These are phyloP conservation scores for Eptesicus fuscus DNA, from an alignment of 2,113 vertebrate species.

Conservation along the genomic window DNA sequence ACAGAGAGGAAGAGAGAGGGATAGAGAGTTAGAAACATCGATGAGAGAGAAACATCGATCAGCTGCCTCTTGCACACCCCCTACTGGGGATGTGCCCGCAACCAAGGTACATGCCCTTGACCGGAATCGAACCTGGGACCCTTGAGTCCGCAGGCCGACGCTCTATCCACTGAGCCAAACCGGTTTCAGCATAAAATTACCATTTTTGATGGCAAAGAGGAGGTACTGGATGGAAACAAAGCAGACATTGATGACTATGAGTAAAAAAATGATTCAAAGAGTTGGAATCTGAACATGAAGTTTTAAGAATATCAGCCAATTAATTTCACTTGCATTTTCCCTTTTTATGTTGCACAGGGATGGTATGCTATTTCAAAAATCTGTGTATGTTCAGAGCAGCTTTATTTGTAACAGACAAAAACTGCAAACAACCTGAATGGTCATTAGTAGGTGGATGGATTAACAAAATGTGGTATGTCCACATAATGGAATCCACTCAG, in stretches of 20 bases:
- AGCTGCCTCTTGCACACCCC: too few species aligned
- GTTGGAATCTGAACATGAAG: neutral
- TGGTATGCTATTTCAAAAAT: neutral
- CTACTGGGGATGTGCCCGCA: too few species aligned
- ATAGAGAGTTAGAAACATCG: too few species aligned
- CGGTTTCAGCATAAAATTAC: too few species aligned
- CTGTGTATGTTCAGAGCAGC: neutral
- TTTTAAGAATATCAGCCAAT: neutral
- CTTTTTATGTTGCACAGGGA: neutral
- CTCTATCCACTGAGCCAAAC: too few species aligned
- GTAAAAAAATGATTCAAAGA: neutral
- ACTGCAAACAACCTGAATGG: neutral
- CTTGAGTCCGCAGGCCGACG: too few species aligned
- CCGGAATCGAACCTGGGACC: too few species aligned
- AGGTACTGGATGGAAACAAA: neutral
- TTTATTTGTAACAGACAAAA: slow-evolving; percentile 22
- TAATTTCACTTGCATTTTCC: neutral
- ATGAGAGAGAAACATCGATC: too few species aligned
- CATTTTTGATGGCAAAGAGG: neutral
- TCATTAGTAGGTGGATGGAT: neutral
- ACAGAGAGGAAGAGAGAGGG: too few species aligned
- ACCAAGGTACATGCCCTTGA: too few species aligned
- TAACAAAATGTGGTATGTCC: neutral
- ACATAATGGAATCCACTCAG: neutral
- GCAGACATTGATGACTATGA: neutral